phyloP scores from a whole-genome alignment of 2,888 invertebrate genomes.

The Aricia artaxerxes region DNA sequence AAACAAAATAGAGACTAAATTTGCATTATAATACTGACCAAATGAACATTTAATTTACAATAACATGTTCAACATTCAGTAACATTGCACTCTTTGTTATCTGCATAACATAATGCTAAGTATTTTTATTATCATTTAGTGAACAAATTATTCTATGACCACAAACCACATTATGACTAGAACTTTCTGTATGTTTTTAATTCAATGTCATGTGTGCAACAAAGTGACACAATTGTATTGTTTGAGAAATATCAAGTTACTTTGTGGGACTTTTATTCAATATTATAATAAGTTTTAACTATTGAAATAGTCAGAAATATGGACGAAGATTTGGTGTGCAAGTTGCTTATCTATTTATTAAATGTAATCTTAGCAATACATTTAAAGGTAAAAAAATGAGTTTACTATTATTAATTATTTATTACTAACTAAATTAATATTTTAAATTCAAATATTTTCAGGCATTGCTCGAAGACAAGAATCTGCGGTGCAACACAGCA shows the following conservation, averaged over 20 bases:
- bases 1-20: too few species aligned
- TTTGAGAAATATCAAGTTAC: neutral
- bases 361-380: neutral
- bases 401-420: too few species aligned
- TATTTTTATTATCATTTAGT: neutral
- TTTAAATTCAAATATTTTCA: constrained; percentile 49
- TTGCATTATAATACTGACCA: too few species aligned
- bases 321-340: neutral
- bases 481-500: constrained; percentile 59
- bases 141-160: neutral
- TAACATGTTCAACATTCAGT: neutral
- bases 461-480: constrained; percentile 61
- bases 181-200: neutral
- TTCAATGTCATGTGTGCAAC: neutral
- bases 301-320: neutral
- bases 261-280: neutral
- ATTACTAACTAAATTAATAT: neutral
- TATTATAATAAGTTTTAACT: neutral
- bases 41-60: neutral
- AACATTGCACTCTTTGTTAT: neutral
- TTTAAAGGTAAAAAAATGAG: neutral
- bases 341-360: neutral
- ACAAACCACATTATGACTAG: constrained; percentile 15
- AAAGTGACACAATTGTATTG: neutral
- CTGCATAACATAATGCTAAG: neutral